Evolutionary conservation across 2,113 vertebrate genomes (phyloP).

Genomic region (Poeciliopsis prolifica): DNA sequence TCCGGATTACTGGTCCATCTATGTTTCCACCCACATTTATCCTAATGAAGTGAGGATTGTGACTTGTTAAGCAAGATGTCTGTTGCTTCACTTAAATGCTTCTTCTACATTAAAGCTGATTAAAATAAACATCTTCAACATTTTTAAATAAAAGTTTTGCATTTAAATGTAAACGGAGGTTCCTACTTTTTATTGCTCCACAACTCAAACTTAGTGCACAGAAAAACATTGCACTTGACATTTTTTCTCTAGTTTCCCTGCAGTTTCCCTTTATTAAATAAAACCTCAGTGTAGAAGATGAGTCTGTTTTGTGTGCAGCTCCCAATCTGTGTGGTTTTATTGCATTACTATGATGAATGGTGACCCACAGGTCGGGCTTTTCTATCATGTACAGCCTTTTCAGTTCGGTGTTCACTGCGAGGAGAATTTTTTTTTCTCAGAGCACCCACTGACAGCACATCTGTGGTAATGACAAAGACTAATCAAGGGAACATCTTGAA

Average conservation of each 20-base stretch:
- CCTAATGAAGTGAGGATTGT: no score
- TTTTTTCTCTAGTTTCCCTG: not conserved
- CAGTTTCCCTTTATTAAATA: not conserved
- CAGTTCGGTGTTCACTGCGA: no score
- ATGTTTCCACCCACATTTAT: no score
- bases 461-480: conserved; percentile 27
- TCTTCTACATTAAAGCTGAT: no score
- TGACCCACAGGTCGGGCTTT: conserved; percentile 11
- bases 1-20: no score
- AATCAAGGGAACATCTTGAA: conserved; percentile 11
- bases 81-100: no score
- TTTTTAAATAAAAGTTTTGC: no score
- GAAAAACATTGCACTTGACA: not conserved
- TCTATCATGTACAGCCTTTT: not conserved
- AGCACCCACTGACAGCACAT: conserved; percentile 23
- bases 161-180: no score
- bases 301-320: conserved; percentile 1
- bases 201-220: no score
- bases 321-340: conserved; percentile 15
- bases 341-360: conserved; percentile 49
- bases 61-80: no score
- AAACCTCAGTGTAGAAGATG: not conserved
- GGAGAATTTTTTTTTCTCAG: not conserved
- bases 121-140: no score
- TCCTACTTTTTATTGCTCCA: no score